Evolutionary conservation across 2,888 invertebrate genomes (phyloP).

Genomic region (Sinodicranocentrus sp.): DNA sequence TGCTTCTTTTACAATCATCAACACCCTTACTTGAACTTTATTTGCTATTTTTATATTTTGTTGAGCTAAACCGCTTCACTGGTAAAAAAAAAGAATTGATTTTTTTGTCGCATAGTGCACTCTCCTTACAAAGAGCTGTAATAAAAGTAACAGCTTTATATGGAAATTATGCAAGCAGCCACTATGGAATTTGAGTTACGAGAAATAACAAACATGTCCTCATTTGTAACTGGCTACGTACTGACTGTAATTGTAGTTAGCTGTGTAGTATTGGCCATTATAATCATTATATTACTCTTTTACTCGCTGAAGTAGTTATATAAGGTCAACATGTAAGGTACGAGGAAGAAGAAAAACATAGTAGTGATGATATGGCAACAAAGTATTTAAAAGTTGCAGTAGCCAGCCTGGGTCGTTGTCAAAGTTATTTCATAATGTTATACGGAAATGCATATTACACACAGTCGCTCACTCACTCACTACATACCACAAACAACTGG

Average conservation of each 20-base stretch:
- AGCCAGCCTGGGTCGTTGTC: slow-evolving; percentile 60
- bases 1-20: too few relatives aligned
- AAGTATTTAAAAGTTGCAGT: background rate
- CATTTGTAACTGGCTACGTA: slow-evolving; percentile 43
- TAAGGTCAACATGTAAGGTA: slow-evolving; percentile 54
- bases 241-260: background rate
- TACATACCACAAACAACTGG: background rate
- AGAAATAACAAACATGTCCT: slow-evolving; percentile 47
- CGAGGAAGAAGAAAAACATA: slow-evolving; percentile 53
- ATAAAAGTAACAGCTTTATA: slow-evolving; percentile 54
- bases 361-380: background rate
- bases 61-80: too few relatives aligned
- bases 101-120: too few relatives aligned
- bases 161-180: slow-evolving; percentile 53
- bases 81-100: too few relatives aligned
- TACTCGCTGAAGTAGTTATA: slow-evolving; percentile 37
- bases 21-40: too few relatives aligned
- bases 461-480: too few relatives aligned
- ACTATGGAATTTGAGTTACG: slow-evolving; percentile 40
- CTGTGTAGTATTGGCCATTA: background rate
- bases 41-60: too few relatives aligned
- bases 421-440: slow-evolving; percentile 60
- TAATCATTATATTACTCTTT: background rate
- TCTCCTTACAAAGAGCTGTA: too few relatives aligned
- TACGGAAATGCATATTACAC: slow-evolving; percentile 54